These are phyloP conservation scores for Melanophora roralis DNA, from an alignment of 2,888 invertebrate species.

Conservation along the genomic window DNA sequence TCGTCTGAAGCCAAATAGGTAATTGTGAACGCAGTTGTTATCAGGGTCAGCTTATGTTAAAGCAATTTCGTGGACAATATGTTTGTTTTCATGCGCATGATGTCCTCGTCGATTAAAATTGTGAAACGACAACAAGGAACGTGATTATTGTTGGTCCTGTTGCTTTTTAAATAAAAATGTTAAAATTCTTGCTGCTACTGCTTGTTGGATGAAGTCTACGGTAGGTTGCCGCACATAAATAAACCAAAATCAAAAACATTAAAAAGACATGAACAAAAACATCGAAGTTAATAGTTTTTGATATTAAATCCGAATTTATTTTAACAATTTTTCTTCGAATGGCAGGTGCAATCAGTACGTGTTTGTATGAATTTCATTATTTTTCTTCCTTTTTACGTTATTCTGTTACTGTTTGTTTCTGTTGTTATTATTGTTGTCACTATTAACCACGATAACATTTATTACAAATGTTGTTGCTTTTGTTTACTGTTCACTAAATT, in stretches of 20 bases:
- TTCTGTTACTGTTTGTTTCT: neutral
- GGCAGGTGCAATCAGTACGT: conserved; percentile 36
- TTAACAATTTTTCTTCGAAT: conserved; percentile 42
- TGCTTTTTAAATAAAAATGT: conserved; percentile 4
- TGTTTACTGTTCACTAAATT: neutral
- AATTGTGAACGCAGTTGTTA: too few species aligned
- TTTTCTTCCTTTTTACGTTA: neutral
- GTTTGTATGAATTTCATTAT: neutral
- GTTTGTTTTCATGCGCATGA: too few species aligned
- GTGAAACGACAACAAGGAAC: neutral
- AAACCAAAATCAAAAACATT: conserved; percentile 1
- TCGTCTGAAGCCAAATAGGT: too few species aligned
- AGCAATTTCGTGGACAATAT: too few species aligned
- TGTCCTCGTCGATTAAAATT: neutral
- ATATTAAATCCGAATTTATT: conserved; percentile 33
- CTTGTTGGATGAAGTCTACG: conserved; percentile 10
- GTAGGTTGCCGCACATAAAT: conserved; percentile 24
- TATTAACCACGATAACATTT: conserved; percentile 24
- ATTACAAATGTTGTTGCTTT: neutral
- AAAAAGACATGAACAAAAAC: conserved; percentile 11
- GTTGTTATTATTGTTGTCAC: conserved; percentile 23
- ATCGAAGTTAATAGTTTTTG: conserved; percentile 19
- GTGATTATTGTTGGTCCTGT: neutral
- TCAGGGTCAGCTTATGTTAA: too few species aligned
- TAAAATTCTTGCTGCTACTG: neutral